A percentile compares a stretch with the other conserved stretches of the same genome.
Evolutionary conservation across 1,140 invertebrate genomes (phyloP).

Genomic region (Drosophila carrolli): DNA sequence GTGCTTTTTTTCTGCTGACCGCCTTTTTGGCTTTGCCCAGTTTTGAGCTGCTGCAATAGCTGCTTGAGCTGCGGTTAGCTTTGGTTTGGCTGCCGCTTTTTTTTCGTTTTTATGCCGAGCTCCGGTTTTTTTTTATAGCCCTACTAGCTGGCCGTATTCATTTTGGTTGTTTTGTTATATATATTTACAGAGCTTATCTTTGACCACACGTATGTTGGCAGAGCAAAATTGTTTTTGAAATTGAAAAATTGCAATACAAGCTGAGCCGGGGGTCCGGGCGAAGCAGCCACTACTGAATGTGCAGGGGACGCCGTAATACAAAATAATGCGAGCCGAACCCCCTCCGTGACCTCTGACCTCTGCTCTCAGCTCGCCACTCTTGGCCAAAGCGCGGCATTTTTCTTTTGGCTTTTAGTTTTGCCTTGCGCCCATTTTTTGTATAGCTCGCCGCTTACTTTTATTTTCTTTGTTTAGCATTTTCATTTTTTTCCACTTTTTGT

Average conservation of each 20-base stretch:
- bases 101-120: constrained; percentile 64
- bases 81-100: constrained; percentile 64
- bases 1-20: constrained; percentile 44
- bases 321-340: constrained; percentile 68
- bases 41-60: constrained; percentile 74
- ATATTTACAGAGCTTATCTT: constrained; percentile 80
- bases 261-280: constrained; percentile 47
- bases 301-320: constrained; percentile 63
- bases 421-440: constrained; percentile 71
- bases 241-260: constrained; percentile 83
- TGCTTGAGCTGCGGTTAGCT: constrained; percentile 80
- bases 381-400: constrained; percentile 58
- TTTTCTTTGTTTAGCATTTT: constrained; percentile 80
- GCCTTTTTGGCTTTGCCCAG: constrained; percentile 76
- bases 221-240: constrained; percentile 83
- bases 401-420: constrained; percentile 59
- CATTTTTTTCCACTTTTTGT: constrained; percentile 48
- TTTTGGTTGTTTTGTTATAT: constrained; percentile 44
- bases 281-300: constrained; percentile 18
- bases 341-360: neutral
- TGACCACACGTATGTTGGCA: constrained; percentile 81
- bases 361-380: neutral
- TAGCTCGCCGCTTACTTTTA: constrained; percentile 63
- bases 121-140: constrained; percentile 40
- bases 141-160: constrained; percentile 21